Base-by-base conservation (phyloP, 2,113 vertebrate species). In the Parotia lawesii region DNA sequence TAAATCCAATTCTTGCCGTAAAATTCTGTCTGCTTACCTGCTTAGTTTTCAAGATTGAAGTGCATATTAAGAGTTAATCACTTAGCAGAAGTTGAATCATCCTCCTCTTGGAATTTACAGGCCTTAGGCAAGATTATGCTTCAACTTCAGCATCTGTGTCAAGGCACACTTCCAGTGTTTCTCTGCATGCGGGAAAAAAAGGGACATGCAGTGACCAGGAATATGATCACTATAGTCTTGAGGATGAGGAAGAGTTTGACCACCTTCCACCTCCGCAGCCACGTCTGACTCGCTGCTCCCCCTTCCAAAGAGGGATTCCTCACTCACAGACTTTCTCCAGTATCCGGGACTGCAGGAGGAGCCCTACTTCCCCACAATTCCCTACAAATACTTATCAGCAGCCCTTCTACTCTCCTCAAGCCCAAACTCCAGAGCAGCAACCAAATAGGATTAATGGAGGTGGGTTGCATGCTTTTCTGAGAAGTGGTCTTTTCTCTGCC, bases 311-410 rank as follows among this genome's bases (percentile, higher is more conserved):
- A 94, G 98, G 98, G 53, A 98, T 98, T 94, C 97, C 99, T 77
- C 99, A 99, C 92, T 99, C 99, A 66, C 99, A 99, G 97, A 99
- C 98, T 97, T 99, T 99, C 96, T 99, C 99, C 92, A 99, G 98
- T 96, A 98, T 99, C 84, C 98, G 99, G 94, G 99, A 99, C 78
- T 99, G 99, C 94, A 98, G 98, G 80, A 98, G 98, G 96, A 99
- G 97, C 96, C 98, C 98, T 17, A 97, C 97, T 71, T 98, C 98
- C 64, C 98, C 98, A 31, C 98, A 98, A 95, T 98, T 99, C 80
- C 98, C 98, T 92, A 98, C 98, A 62, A 98, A 97, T 92, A 97
- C 97, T 89, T 98, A 97, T 57, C 98, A 98, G 47, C 97, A 98
- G 60, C 98, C 98, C 96, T 98, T 96, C 96, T 98, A 97, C 75